Evolutionary conservation across 2,888 invertebrate genomes (phyloP), one percentile per base, ranked within the genome.

Genomic region (Orthosia gothica): DNA sequence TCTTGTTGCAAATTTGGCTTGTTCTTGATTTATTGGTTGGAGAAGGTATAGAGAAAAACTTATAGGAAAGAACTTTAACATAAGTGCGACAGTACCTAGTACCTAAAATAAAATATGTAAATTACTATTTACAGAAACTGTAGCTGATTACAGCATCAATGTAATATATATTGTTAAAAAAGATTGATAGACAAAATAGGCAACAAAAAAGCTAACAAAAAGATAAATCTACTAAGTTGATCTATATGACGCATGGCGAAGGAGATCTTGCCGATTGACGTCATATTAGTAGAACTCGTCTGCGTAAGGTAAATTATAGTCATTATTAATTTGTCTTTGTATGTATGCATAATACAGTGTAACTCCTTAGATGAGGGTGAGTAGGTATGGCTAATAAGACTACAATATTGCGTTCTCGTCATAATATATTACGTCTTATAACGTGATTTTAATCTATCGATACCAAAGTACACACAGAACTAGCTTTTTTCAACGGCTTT

Each of bases 261-360:
- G 61, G 47, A 55, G 45, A 69, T 65, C 61, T 50, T 81, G 84
- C 68, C 58, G 70, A 55, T 75, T 84, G 82, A 82, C 81, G 81
- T 82, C 81, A 84, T 81, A 52, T 58, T 47, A 70, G 47, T 57
- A 54, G 52, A 80, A 57, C 15, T 68, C 20, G 1, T 9, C 32
- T 57, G 40, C 50, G 54, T 63, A 54, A 16, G 40, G 18, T 64
- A 58, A 54, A 81, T 76, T 66, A 84, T 63, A 45, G 62, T 70
- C 16, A 62, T 70, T 61, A 74, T 67, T 70, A 61, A 74, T 67
- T 49, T 55, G 61, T 57, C 26, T 67, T 50, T 63, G 20, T 67
- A 45, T 63, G 23, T 63, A 23, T 55, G n/a, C 20, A 26, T 58
- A 49, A 62, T 54, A 62, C 9, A 54, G 13, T 26, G 15, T 32